A percentile compares a stretch with the other conserved stretches of the same genome.
These are phyloP conservation scores for Aphodius granarius DNA, from an alignment of 2,888 invertebrate species.

Conservation along the genomic window DNA sequence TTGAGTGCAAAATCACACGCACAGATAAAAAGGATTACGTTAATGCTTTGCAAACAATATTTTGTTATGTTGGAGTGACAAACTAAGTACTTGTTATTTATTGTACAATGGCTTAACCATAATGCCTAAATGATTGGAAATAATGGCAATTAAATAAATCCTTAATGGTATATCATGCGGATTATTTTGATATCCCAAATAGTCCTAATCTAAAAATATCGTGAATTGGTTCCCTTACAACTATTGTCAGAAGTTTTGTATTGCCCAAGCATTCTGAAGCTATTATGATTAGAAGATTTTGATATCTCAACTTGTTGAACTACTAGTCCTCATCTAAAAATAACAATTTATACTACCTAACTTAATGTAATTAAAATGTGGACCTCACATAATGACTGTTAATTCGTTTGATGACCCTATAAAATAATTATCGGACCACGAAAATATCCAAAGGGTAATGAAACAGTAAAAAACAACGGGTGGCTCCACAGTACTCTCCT, in stretches of 20 bases:
- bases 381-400: constrained; percentile 9
- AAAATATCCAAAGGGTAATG: constrained; percentile 31
- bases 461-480: constrained; percentile 43
- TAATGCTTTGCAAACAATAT: not conserved
- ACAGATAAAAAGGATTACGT: not conserved
- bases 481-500: constrained; percentile 35
- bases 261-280: too few species aligned
- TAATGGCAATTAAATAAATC: not conserved
- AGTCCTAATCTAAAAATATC: not conserved
- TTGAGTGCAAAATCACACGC: not conserved
- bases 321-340: not conserved
- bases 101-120: not conserved
- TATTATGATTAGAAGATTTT: too few species aligned
- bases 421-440: constrained; percentile 8
- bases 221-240: too few species aligned
- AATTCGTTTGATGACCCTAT: constrained; percentile 5
- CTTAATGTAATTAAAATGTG: constrained; percentile 7
- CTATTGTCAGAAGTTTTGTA: too few species aligned
- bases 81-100: not conserved
- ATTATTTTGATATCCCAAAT: not conserved
- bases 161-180: not conserved
- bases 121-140: not conserved
- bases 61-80: not conserved
- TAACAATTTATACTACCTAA: not conserved
- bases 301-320: not conserved